Evolutionary conservation across 2,113 vertebrate species (phyloP).

Genomic region (Pseudolaguvia tuberculata): DNA sequence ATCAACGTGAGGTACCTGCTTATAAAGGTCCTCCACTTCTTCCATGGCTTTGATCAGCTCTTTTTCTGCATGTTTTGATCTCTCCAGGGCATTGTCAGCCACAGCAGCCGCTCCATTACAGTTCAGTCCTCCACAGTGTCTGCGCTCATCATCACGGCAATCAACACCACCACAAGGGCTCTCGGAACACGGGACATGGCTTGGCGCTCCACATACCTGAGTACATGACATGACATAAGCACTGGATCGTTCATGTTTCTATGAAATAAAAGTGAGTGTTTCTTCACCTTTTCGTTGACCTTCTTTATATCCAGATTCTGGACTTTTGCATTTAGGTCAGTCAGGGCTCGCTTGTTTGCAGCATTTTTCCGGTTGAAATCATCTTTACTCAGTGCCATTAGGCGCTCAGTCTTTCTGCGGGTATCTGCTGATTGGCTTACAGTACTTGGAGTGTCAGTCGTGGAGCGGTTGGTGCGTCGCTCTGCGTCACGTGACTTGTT

Average conservation of each 20-base stretch:
- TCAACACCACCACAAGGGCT: slow-evolving; percentile 89
- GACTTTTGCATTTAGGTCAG: slow-evolving; percentile 65
- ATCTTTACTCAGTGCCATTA: slow-evolving; percentile 72
- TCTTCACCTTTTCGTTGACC: slow-evolving; percentile 83
- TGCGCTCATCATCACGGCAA: slow-evolving; percentile 86
- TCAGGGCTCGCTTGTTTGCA: slow-evolving; percentile 77
- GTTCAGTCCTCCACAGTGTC: slow-evolving; percentile 87
- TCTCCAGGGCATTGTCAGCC: slow-evolving; percentile 79
- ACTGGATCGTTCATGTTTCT: neutral
- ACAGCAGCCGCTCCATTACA: slow-evolving; percentile 79
- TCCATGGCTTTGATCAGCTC: slow-evolving; percentile 80
- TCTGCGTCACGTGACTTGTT: slow-evolving; percentile 78
- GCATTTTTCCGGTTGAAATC: slow-evolving; percentile 82
- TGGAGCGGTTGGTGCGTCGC: slow-evolving; percentile 71
- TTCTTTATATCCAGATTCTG: slow-evolving; percentile 74
- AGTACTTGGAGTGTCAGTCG: slow-evolving; percentile 68
- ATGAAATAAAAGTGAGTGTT: neutral
- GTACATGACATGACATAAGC: slow-evolving; percentile 5
- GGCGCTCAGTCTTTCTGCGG: slow-evolving; percentile 71
- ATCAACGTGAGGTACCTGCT: slow-evolving; percentile 63
- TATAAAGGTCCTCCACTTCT: slow-evolving; percentile 79
- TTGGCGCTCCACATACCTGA: slow-evolving; percentile 82
- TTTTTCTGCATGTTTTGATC: slow-evolving; percentile 79
- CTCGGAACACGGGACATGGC: slow-evolving; percentile 78
- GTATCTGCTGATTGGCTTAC: slow-evolving; percentile 76